These are phyloP conservation scores for Hyperoplus immaculatus DNA, from an alignment of 2,797 vertebrate species.

Conservation along the genomic window DNA sequence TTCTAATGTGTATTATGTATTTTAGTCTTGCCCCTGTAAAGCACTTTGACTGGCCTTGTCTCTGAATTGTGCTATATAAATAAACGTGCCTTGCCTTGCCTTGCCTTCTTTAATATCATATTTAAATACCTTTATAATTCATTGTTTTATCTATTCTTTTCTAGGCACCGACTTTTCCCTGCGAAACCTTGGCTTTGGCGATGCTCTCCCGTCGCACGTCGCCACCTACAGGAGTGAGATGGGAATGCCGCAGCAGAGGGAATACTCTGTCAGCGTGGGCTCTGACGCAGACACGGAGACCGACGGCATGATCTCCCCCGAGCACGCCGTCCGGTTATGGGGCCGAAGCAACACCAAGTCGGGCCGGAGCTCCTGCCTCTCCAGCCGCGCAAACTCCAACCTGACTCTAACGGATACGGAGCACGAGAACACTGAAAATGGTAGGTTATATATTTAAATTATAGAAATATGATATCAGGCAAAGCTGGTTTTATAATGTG, in stretches of 20 bases:
- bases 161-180: conserved; percentile 94
- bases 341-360: conserved; percentile 93
- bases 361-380: conserved; percentile 96
- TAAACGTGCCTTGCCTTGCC: too few relatives aligned
- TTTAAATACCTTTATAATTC: conserved; percentile 41
- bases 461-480: not conserved
- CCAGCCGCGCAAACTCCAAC: conserved; percentile 98
- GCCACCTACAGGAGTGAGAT: conserved; percentile 92
- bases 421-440: conserved; percentile 96
- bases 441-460: conserved; percentile 75
- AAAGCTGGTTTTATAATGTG: not conserved
- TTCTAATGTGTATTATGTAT: too few relatives aligned
- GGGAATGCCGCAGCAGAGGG: conserved; percentile 90
- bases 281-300: conserved; percentile 95
- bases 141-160: conserved; percentile 8
- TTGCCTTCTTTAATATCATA: not conserved
- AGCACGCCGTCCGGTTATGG: conserved; percentile 94
- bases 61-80: too few relatives aligned
- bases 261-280: conserved; percentile 92
- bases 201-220: conserved; percentile 89
- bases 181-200: conserved; percentile 92
- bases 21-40: too few relatives aligned
- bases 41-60: too few relatives aligned
- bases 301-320: conserved; percentile 92
- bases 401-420: conserved; percentile 98